Conservation (phyloP, 2,888 invertebrate genomes). For the Scrobipalpa costella region DNA sequence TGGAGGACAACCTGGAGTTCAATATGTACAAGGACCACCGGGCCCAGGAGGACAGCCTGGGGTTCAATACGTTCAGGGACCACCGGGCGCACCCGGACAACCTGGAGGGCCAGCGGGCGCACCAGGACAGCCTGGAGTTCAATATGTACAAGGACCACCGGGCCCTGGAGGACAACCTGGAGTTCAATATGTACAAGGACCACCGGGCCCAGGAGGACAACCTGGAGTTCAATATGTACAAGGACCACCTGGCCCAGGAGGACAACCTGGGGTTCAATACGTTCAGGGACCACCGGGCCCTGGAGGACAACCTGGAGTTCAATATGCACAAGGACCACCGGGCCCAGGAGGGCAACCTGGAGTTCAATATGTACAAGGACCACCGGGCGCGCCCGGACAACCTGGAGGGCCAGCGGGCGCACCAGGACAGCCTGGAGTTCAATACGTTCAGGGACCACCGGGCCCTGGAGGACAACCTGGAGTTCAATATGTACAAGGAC, state of each 20-base stretch:
- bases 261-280: background rate
- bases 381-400: background rate
- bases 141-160: constrained; percentile 5
- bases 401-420: background rate
- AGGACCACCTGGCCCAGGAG: background rate
- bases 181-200: background rate
- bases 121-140: background rate
- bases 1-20: background rate
- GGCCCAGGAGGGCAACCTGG: background rate
- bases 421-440: background rate
- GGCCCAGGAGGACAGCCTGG: background rate
- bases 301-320: background rate
- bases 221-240: constrained; percentile 2
- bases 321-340: background rate
- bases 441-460: background rate
- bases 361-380: background rate
- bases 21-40: background rate
- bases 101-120: background rate
- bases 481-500: background rate
- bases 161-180: background rate
- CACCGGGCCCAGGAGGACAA: background rate
- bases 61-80: background rate
- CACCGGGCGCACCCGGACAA: background rate
- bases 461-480: background rate
- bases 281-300: background rate